phyloP scores from a whole-genome alignment of 2,113 vertebrate species.

The Petroica traversi region DNA sequence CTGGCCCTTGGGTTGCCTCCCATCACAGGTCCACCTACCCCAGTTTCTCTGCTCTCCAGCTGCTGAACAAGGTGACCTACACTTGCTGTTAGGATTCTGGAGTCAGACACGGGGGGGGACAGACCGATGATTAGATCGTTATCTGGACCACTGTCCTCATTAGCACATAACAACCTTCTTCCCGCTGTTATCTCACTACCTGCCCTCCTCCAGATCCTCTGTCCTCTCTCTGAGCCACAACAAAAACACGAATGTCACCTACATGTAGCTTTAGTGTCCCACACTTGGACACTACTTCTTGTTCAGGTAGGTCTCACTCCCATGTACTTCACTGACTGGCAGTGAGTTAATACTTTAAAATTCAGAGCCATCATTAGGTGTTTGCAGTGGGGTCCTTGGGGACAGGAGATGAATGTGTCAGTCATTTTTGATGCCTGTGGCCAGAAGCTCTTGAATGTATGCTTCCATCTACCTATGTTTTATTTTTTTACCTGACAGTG shows the following conservation, averaged over 20 bases:
- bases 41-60: background rate
- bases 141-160: constrained; percentile 25
- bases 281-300: background rate
- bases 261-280: background rate
- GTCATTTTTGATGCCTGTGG: background rate
- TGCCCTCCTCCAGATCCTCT: background rate
- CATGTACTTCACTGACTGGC: background rate
- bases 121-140: background rate
- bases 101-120: background rate
- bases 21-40: background rate
- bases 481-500: background rate
- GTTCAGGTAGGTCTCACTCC: background rate
- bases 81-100: background rate
- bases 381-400: background rate
- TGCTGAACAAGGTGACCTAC: constrained; percentile 15
- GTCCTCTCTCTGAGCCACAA: background rate
- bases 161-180: background rate
- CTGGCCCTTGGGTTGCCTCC: background rate
- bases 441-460: background rate
- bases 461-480: background rate
- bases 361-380: background rate
- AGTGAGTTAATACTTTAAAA: background rate
- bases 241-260: background rate
- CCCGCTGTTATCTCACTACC: background rate
- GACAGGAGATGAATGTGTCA: background rate